Conservation (phyloP, 2,113 vertebrate genomes). For the Bungarus multicinctus region DNA sequence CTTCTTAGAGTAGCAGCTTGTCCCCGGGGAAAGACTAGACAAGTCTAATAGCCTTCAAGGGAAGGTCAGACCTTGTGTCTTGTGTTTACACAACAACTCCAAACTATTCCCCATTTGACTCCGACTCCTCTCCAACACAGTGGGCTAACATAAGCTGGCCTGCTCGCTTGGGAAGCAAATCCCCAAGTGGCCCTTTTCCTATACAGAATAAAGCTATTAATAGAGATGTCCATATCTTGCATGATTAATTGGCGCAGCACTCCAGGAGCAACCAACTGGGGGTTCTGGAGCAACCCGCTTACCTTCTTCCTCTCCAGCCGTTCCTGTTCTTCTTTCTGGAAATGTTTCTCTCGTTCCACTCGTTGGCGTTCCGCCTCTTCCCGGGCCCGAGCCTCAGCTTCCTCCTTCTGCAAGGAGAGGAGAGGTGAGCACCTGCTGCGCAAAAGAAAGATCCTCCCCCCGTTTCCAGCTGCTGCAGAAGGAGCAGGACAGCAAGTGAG, state of each 20-base stretch:
- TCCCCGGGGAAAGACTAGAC: neutral
- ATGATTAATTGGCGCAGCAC: neutral
- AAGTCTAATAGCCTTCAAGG: neutral
- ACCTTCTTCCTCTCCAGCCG: constrained; percentile 95
- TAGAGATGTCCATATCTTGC: neutral
- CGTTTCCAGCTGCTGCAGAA: neutral
- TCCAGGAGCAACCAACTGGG: neutral
- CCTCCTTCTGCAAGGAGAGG: constrained; percentile 77
- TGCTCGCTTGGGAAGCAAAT: neutral
- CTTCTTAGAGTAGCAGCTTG: neutral
- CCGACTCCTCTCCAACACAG: neutral
- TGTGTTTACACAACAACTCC: neutral
- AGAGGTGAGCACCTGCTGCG: neutral
- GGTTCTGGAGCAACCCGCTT: neutral
- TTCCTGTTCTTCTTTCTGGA: constrained; percentile 96
- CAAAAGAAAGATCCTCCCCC: neutral
- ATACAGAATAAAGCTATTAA: neutral
- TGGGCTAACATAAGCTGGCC: neutral
- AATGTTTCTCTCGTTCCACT: constrained; percentile 93
- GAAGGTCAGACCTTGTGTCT: neutral
- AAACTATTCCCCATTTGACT: neutral
- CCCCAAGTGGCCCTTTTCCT: neutral
- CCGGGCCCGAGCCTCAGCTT: constrained; percentile 81
- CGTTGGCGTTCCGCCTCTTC: constrained; percentile 89
- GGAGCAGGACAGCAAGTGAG: neutral